Evolutionary conservation across 1,140 invertebrate genomes (phyloP), one percentile per base, ranked within the genome.

Genomic region (Paraescarpia echinospica): DNA sequence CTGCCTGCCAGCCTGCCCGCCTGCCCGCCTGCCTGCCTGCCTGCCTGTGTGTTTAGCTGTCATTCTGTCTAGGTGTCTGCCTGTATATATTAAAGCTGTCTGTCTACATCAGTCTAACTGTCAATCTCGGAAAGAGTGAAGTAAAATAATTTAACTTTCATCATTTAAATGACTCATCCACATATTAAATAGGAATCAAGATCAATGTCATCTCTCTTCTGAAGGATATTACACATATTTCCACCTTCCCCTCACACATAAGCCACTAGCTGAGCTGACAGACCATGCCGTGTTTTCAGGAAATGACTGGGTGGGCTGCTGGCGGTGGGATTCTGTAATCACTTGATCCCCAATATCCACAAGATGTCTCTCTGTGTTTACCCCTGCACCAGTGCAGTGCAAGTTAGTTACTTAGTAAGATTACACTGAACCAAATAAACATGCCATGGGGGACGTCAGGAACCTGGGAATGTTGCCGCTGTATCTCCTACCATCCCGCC

Each of bases 321-420:
- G 59, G 59, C 59, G 27, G 22, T 77, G 59, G 59, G 59, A 77
- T 77, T 77, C 59, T 27, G 59, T 31, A 77, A 77, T 77, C 59
- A 77, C 59, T 77, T 77, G 59, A 77, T 77, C 59, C 59, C 59
- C 27, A 77, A 77, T 77, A 77, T 77, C 59, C 59, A 77, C 59
- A 77, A 77, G 59, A 77, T 18, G 18, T 27, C 59, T 1, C 59
- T 1, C 27, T 31, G 27, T 77, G 59, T 77, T 77, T 77, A 77
- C 59, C 59, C 14, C 1, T 77, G 59, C 59, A 77, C 59, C 59
- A 77, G 59, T 27, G 59, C 0, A 27, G 59, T 77, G 27, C 18
- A 77, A 77, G 59, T 77, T 77, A 77, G 59, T 77, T 77, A 77
- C 59, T 77, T 77, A 77, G 59, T 77, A 77, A 77, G 59, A 77